phyloP scores from a whole-genome alignment of 2,888 invertebrate genomes.

The Papilio demoleus region DNA sequence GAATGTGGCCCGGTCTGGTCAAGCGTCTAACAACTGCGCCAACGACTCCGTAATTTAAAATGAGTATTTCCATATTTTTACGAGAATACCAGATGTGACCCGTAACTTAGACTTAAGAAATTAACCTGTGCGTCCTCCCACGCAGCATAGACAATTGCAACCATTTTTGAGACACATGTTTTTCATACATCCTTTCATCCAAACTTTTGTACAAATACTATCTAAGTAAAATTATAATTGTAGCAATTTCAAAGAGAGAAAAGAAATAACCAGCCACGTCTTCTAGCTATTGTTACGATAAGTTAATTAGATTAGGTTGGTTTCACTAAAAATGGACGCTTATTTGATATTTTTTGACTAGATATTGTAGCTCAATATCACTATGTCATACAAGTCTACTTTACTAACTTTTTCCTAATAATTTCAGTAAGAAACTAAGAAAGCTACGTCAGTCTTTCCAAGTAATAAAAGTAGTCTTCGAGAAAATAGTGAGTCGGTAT shows the following conservation, averaged over 20 bases:
- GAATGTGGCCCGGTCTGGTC: too few relatives aligned
- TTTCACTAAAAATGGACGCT: background rate
- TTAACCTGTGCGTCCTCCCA: too few relatives aligned
- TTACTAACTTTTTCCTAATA: background rate
- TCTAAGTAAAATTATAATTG: too few relatives aligned
- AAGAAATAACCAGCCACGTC: background rate
- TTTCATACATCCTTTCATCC: too few relatives aligned
- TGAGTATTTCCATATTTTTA: too few relatives aligned
- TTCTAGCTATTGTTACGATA: background rate
- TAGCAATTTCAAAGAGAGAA: too few relatives aligned
- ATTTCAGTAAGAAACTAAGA: background rate
- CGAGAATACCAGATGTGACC: too few relatives aligned
- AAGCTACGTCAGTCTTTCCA: slow-evolving; percentile 1
- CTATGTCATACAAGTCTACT: background rate
- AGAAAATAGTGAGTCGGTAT: slow-evolving; percentile 10
- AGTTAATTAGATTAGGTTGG: background rate
- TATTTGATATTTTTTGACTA: background rate
- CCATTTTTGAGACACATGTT: too few relatives aligned
- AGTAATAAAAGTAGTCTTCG: slow-evolving; percentile 4
- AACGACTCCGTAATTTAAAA: too few relatives aligned
- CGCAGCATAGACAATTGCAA: too few relatives aligned
- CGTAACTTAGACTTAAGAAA: too few relatives aligned
- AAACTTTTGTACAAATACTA: background rate
- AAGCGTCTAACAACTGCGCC: too few relatives aligned
- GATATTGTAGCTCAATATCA: background rate